phyloP scores from a whole-genome alignment of 2,797 vertebrate genomes.

The Moxostoma hubbsi region DNA sequence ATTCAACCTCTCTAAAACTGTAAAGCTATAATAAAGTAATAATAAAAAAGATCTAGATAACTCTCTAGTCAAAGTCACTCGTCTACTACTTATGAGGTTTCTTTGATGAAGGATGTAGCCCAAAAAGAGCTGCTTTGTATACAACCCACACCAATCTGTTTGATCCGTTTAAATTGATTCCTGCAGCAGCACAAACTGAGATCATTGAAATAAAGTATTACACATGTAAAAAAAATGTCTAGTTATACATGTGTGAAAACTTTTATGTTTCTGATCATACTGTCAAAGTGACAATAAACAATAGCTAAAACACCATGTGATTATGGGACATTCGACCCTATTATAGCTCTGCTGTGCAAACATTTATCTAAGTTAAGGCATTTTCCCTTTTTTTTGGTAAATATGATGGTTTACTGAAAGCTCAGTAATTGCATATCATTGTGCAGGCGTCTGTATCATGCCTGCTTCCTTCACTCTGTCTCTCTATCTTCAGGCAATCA shows the following conservation, averaged over 20 bases:
- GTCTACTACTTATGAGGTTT: neutral
- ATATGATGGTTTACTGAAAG: constrained; percentile 19
- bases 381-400: neutral
- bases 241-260: neutral
- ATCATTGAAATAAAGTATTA: neutral
- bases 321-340: neutral
- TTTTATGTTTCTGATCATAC: neutral
- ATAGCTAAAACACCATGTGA: neutral
- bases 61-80: neutral
- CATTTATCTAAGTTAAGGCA: neutral
- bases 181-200: neutral
- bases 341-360: constrained; percentile 15
- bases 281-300: constrained; percentile 18
- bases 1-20: too few relatives aligned
- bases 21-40: too few relatives aligned
- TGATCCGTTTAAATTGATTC: neutral
- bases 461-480: constrained; percentile 33
- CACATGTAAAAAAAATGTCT: neutral
- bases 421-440: constrained; percentile 17
- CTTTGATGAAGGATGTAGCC: neutral
- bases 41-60: too few relatives aligned
- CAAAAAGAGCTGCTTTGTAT: neutral
- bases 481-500: constrained; percentile 38
- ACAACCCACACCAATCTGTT: neutral
- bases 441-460: constrained; percentile 15